Base-by-base conservation (phyloP, 2,113 vertebrate species). In the Semnornis frantzii region DNA sequence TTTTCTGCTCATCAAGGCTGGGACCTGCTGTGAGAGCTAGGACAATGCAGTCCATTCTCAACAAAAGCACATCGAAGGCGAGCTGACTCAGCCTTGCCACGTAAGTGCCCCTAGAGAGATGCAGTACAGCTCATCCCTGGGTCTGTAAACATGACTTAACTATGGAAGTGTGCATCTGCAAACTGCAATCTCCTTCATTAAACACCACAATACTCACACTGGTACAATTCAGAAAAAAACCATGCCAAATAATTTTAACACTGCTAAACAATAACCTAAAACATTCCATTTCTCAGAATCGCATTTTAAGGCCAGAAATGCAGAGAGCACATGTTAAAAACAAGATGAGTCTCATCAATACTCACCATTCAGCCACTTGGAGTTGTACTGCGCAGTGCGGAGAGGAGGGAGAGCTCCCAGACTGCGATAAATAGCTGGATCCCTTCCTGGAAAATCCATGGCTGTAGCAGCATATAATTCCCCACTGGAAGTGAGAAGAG, bases 301-400 rank as follows among this genome's bases (percentile, higher is more conserved):
- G 27, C 72, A 76, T 87, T 82, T 85, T 21, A 79, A 63, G 55
- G 63, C 10, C 2, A 0, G 10, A 19, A 78, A 65, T 37, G 10
- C 10, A 4, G 28, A 54, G 30, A 37, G 64, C 3, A 4, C 5
- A 11, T n/a, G 8, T 16, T 2, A 20, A 39, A 39, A 90, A 59
- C 73, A 37, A 74, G 9, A 13, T 4, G 17, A 66, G 70, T 18
- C 13, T 59, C 76, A 44, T 15, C 54, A 71, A 17, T 25, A 96
- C 97, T 62, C 97, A 99, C 99, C 99, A 34, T 99, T 99, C 73
- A 99, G 98, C 99, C 99, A 99, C 85, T 99, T 99, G 88, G 99
- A 99, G 97, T 99, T 99, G 98, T 99, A 99, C 94, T 99, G 99
- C 2, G 99, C 99, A 0, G 99, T 99, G 76, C 99, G 99, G 24